These are phyloP conservation scores for Heliconius melpomene DNA, from an alignment of 1,140 invertebrate species.

Conservation along the genomic window DNA sequence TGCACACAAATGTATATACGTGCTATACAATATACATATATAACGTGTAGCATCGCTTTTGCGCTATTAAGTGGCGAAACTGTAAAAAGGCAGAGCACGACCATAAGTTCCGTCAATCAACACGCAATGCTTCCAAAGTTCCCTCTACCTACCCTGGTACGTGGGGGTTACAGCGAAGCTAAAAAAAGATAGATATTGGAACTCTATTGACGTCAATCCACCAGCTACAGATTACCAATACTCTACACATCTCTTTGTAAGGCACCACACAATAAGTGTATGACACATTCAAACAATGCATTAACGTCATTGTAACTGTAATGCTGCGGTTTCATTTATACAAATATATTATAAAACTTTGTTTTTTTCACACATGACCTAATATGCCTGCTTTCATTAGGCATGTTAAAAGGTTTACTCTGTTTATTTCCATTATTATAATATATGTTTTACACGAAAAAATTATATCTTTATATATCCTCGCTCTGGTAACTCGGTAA, in stretches of 20 bases:
- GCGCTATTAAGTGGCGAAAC: no score
- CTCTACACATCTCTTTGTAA: neutral
- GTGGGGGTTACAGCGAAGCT: no score
- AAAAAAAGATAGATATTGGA: neutral
- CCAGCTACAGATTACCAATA: neutral
- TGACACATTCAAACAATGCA: conserved; percentile 8
- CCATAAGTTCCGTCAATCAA: no score
- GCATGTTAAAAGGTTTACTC: neutral
- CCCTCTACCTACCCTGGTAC: no score
- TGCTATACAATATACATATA: no score
- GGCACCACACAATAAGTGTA: neutral
- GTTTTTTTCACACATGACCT: neutral
- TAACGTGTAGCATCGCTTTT: no score
- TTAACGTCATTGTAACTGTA: conserved; percentile 13
- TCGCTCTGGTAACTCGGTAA: no score
- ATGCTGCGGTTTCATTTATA: conserved; percentile 1
- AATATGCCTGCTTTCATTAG: neutral
- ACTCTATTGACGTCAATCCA: neutral
- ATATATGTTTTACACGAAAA: neutral
- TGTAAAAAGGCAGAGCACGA: no score
- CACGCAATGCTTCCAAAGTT: no score
- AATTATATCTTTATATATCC: no score
- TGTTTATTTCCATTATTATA: neutral
- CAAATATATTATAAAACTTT: neutral
- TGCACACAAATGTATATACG: neutral